Evolutionary conservation across 2,113 vertebrate species (phyloP).

Genomic region (Neolamprologus kungweensis): DNA sequence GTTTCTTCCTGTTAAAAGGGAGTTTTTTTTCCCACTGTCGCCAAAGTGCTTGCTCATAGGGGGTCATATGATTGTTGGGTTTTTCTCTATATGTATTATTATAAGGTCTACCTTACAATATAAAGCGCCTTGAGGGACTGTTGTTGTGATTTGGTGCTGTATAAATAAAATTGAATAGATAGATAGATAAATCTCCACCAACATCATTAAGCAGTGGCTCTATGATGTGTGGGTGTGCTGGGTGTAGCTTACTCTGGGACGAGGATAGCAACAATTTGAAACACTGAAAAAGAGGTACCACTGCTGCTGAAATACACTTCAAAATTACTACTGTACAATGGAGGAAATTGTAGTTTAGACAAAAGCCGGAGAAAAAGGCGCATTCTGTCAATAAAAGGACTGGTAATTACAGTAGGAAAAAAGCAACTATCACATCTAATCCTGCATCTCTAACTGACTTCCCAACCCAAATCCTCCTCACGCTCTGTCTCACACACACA

Average conservation of each 20-base stretch:
- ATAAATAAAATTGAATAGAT: neutral
- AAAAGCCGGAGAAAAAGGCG: slow-evolving; percentile 91
- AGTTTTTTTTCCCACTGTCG: neutral
- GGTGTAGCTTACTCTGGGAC: neutral
- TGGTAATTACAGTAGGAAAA: slow-evolving; percentile 90
- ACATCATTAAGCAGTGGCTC: neutral
- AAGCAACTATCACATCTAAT: slow-evolving; percentile 85
- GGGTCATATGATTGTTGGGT: neutral
- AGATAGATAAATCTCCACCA: neutral
- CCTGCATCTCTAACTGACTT: slow-evolving; percentile 55
- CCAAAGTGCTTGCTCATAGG: neutral
- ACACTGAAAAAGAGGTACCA: slow-evolving; percentile 2
- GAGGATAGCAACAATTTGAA: slow-evolving; percentile 28
- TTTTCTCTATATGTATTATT: neutral
- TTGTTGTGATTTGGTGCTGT: neutral
- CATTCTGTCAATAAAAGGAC: slow-evolving; percentile 94
- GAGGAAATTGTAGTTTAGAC: slow-evolving; percentile 93
- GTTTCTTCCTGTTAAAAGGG: neutral
- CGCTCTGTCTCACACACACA: slow-evolving; percentile 39
- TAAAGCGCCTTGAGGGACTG: neutral
- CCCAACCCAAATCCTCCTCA: slow-evolving; percentile 8
- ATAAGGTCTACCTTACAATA: neutral
- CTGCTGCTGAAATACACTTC: slow-evolving; percentile 30
- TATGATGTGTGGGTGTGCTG: neutral
- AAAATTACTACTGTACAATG: slow-evolving; percentile 61